Evolutionary conservation across 2,113 vertebrate species (phyloP).

Genomic region (Motacilla tschutschensis): DNA sequence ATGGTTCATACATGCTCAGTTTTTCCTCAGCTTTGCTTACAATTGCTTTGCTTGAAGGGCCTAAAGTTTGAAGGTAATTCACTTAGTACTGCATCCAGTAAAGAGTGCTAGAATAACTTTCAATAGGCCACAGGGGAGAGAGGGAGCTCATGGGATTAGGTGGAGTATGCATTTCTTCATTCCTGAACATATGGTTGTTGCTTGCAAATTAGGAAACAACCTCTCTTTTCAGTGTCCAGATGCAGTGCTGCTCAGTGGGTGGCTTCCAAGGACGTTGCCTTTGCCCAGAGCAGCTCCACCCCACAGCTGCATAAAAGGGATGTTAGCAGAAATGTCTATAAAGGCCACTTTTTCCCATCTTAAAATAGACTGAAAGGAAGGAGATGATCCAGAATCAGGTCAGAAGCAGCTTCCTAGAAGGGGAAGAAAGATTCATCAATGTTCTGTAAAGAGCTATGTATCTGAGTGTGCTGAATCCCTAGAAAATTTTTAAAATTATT

Average conservation of each 20-base stretch:
- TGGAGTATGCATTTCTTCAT: background rate
- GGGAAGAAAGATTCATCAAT: background rate
- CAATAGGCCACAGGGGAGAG: background rate
- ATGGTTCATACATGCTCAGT: background rate
- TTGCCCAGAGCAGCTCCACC: background rate
- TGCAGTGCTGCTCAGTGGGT: background rate
- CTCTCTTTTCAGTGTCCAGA: background rate
- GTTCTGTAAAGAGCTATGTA: background rate
- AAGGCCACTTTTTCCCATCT: background rate
- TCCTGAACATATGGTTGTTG: background rate
- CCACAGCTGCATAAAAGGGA: background rate
- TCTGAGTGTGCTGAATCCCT: background rate
- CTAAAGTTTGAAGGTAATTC: background rate
- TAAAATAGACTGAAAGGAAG: background rate
- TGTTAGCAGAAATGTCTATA: background rate
- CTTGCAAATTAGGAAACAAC: background rate
- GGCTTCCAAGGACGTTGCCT: background rate
- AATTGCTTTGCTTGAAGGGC: background rate
- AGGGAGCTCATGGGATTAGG: background rate
- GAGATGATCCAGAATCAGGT: background rate
- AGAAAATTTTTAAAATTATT: background rate
- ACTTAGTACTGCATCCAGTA: background rate
- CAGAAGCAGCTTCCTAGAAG: background rate
- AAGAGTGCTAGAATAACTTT: background rate
- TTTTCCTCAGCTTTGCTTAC: slow-evolving; percentile 9